A percentile compares a stretch with the other conserved stretches of the same genome.
Evolutionary conservation across 2,797 vertebrate species (phyloP).

Genomic region (Ctenopoma kingsleyae): DNA sequence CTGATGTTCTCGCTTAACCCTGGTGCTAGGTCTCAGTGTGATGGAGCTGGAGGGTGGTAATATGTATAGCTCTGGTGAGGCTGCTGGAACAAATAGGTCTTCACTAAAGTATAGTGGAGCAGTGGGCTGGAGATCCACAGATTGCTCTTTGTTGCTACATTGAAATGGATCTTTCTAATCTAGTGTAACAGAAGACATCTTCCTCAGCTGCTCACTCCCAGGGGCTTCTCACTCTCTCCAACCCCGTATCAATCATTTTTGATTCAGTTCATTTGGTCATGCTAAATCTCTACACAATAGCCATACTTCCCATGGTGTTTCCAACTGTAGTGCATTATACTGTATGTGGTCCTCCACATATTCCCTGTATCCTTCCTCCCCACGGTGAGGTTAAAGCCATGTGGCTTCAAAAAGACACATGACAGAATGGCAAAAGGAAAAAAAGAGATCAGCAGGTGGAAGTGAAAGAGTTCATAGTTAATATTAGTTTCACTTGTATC

Average conservation of each 20-base stretch:
- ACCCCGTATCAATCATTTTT: constrained; percentile 70
- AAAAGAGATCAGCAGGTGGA: constrained; percentile 57
- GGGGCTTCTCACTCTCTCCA: constrained; percentile 51
- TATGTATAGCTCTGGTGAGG: constrained; percentile 41
- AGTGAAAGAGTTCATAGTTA: constrained; percentile 48
- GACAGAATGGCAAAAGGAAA: constrained; percentile 25
- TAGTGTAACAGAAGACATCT: constrained; percentile 73
- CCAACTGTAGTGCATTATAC: constrained; percentile 51
- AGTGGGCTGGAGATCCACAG: constrained; percentile 52
- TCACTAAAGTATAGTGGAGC: constrained; percentile 50
- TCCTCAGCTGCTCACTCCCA: constrained; percentile 70
- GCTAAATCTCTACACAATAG: constrained; percentile 26
- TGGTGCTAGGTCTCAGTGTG: constrained; percentile 25
- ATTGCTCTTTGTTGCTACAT: constrained; percentile 71
- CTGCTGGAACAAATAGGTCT: constrained; percentile 66
- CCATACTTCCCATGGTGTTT: constrained; percentile 53
- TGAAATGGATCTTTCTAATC: constrained; percentile 69
- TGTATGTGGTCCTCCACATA: constrained; percentile 41
- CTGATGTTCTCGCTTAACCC: constrained; percentile 29
- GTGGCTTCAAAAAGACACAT: constrained; percentile 33
- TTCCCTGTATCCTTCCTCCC: constrained; percentile 23
- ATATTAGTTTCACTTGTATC: constrained; percentile 63
- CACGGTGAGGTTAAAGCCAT: constrained; percentile 31
- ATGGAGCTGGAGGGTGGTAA: constrained; percentile 37
- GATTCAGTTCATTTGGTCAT: constrained; percentile 63